A percentile compares a stretch with the other conserved stretches of the same genome.
Conservation (phyloP, 1,140 invertebrate species). For the Metaphire vulgaris region DNA sequence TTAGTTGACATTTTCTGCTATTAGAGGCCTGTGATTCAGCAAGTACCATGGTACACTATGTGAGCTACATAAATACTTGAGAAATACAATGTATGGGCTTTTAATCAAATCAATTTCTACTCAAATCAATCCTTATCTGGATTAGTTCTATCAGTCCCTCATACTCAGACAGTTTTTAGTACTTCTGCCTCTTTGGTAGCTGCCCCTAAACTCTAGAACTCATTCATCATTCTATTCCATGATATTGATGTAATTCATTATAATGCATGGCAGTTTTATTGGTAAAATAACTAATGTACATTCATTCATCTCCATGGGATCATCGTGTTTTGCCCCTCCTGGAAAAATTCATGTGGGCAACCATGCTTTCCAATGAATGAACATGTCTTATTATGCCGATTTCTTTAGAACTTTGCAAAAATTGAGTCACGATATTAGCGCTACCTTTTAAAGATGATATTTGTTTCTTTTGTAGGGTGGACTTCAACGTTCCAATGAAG, state of each 20-base stretch:
- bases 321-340: constrained; percentile 31
- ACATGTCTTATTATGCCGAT: no score
- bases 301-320: constrained; percentile 21
- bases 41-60: no score
- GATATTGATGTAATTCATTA: neutral
- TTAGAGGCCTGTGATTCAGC: neutral
- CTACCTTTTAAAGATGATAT: no score
- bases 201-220: neutral
- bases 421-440: no score
- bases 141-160: neutral
- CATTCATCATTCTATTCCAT: constrained; percentile 1
- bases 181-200: neutral
- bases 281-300: neutral
- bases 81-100: no score
- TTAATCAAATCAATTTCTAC: no score
- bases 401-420: no score
- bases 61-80: no score
- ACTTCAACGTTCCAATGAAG: constrained; percentile 99
- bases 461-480: no score
- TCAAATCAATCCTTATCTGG: neutral
- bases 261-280: neutral
- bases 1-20: neutral
- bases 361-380: no score
- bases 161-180: neutral
- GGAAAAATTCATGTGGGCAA: no score